These are phyloP conservation scores for Apodemia hepburni DNA, from an alignment of 2,888 invertebrate species.

Conservation along the genomic window DNA sequence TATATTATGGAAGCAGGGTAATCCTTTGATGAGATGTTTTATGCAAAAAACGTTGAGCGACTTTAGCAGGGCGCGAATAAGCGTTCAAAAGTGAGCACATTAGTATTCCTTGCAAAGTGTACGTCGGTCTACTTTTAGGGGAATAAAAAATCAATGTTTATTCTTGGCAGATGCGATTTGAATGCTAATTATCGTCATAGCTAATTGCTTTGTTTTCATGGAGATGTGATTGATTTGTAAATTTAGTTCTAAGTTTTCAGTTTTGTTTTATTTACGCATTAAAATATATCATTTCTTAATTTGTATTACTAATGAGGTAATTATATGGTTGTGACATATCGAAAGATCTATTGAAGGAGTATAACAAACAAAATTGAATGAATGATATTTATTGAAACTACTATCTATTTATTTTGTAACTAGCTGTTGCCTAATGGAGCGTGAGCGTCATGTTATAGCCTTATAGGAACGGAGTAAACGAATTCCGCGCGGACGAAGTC, in stretches of 20 bases:
- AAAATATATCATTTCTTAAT: background rate
- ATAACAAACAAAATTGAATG: too few species aligned
- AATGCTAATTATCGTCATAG: constrained; percentile 71
- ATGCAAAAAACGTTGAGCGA: constrained; percentile 78
- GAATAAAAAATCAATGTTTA: constrained; percentile 80
- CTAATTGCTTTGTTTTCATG: constrained; percentile 68
- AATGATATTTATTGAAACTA: too few species aligned
- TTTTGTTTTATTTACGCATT: constrained; percentile 2
- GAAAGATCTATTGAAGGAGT: too few species aligned
- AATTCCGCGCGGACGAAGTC: too few species aligned
- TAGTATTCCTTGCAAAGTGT: constrained; percentile 68
- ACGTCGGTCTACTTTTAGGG: constrained; percentile 52
- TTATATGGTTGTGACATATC: too few species aligned
- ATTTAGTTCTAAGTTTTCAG: background rate
- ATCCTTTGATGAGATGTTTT: constrained; percentile 81
- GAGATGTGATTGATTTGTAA: constrained; percentile 20
- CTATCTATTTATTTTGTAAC: too few species aligned
- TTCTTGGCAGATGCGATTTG: constrained; percentile 68
- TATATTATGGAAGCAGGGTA: constrained; percentile 72
- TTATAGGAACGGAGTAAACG: too few species aligned
- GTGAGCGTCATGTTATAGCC: too few species aligned
- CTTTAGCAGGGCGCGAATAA: constrained; percentile 75
- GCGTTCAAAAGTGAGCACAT: constrained; percentile 77
- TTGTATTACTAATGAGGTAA: too few species aligned
- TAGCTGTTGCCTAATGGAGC: too few species aligned